Percentiles rank a stretch among this genome's conserved stretches.
phyloP scores from a whole-genome alignment of 1,140 invertebrate genomes.

The Conus ventricosus region DNA sequence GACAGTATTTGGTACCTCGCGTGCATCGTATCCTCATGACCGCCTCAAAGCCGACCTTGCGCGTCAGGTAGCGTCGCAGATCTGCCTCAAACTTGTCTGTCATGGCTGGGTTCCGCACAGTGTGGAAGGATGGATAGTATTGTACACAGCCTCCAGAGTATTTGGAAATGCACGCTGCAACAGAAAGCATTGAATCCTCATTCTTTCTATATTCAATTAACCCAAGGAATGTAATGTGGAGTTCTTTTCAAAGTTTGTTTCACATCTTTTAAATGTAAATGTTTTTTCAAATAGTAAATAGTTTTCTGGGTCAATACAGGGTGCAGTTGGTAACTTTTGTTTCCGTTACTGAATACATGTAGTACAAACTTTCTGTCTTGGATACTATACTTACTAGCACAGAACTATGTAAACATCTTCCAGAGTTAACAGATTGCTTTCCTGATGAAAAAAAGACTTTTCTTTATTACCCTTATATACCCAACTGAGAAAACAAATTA shows the following conservation, averaged over 20 bases:
- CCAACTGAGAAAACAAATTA: too few species aligned
- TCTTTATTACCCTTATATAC: too few species aligned
- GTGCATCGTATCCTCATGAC: conserved; percentile 98
- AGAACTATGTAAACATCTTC: too few species aligned
- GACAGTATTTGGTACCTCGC: conserved; percentile 76
- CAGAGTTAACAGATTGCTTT: too few species aligned
- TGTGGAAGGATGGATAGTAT: conserved; percentile 93
- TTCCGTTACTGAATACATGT: too few species aligned
- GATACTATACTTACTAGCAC: too few species aligned
- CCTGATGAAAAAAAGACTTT: too few species aligned
- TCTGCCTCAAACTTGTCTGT: conserved; percentile 85
- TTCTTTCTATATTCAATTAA: neutral
- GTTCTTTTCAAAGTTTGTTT: neutral
- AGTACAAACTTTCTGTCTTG: too few species aligned
- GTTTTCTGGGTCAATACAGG: too few species aligned
- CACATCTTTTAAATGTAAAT: neutral
- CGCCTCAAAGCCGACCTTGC: conserved; percentile 99
- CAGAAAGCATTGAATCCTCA: conserved; percentile 18
- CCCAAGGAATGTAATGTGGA: neutral
- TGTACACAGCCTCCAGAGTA: conserved; percentile 96
- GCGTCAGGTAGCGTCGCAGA: conserved; percentile 91
- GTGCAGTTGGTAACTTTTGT: too few species aligned
- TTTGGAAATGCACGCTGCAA: conserved; percentile 90
- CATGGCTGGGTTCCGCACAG: conserved; percentile 81
- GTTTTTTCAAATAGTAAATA: too few species aligned